Evolutionary conservation across 2,797 vertebrate species (phyloP).

Genomic region (Chromis chromis): DNA sequence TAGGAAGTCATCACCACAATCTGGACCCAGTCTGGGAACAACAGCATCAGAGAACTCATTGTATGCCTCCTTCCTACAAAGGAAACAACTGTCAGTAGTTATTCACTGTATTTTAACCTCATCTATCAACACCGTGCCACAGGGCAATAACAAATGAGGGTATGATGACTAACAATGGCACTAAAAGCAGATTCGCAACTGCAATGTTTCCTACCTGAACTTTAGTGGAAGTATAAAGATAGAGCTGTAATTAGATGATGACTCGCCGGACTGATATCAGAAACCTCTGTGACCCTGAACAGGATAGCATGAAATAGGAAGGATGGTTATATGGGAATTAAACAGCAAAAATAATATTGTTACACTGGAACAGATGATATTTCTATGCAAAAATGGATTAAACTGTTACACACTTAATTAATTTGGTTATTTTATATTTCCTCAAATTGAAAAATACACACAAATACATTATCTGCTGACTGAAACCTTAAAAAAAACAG

Average conservation of each 20-base stretch:
- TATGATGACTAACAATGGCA: slow-evolving; percentile 70
- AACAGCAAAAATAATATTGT: background rate
- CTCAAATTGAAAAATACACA: too few relatives aligned
- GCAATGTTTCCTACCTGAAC: slow-evolving; percentile 67
- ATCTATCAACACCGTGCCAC: slow-evolving; percentile 72
- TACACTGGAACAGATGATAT: background rate
- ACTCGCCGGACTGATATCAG: slow-evolving; percentile 43
- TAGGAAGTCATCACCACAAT: slow-evolving; percentile 72
- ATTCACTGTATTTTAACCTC: slow-evolving; percentile 75
- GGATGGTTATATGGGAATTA: slow-evolving; percentile 11
- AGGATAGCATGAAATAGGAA: slow-evolving; percentile 5
- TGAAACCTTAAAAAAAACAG: background rate
- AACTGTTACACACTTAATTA: too few relatives aligned
- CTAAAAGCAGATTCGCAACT: slow-evolving; percentile 55
- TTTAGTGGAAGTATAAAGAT: slow-evolving; percentile 40
- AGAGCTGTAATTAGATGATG: slow-evolving; percentile 44
- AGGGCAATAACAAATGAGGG: slow-evolving; percentile 65
- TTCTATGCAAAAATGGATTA: too few relatives aligned
- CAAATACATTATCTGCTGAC: background rate
- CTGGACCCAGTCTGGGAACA: slow-evolving; percentile 65
- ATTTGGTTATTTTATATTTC: too few relatives aligned
- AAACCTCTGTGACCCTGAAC: slow-evolving; percentile 46
- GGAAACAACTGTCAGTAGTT: slow-evolving; percentile 78
- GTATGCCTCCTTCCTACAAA: slow-evolving; percentile 68
- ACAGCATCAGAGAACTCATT: slow-evolving; percentile 69